Evolutionary conservation across 1,140 invertebrate genomes (phyloP), one percentile per base, ranked within the genome.

Genomic region (Subanguina moxae): DNA sequence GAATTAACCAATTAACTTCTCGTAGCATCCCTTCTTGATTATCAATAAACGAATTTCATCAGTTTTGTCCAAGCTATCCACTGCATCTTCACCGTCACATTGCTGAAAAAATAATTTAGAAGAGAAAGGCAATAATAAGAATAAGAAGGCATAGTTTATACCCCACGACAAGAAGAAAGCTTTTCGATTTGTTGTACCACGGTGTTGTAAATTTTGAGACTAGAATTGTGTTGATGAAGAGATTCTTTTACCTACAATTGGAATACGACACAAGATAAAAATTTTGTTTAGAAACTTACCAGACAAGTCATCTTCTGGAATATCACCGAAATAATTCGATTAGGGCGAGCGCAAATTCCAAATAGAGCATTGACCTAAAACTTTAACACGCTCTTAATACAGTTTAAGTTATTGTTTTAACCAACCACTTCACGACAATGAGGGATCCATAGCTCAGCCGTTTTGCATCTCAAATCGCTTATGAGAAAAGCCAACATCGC

Each of bases 311-410:
- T 56, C 13, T 56, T 56, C 52, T 23, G 28, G 28, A 56, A 56
- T 23, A 56, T 23, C 3, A 28, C 21, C 13, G 52, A 56, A 25
- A 65, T 65, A n/a, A 65, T 56, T 27, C 28, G 25, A 23, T 67
- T 58, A 23, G 65, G 65, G n/a, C 65, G 65, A 27, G 21, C 28
- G 17, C 62, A 67, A 27, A 45, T 66, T 32, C 65, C 66, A 57
- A 65, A 67, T 11, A 67, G 25, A 21, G 68, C 28, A 43, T 67
- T 67, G 3, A 67, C 65, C n/a, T n/a, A n/a, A n/a, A 38, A 38
- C 32, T 11, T 38, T 5, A 38, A 38, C 11, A n/a, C 11, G 11
- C 32, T 38, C 32, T 5, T 38, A 38, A 38, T 5, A 38, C 32
- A 38, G 3, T 38, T 11, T 3, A 38, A 38, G n/a, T n/a, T n/a